A percentile compares a stretch with the other conserved stretches of the same genome.
Evolutionary conservation across 2,797 vertebrate genomes (phyloP).

Genomic region (Pygocentrus nattereri): DNA sequence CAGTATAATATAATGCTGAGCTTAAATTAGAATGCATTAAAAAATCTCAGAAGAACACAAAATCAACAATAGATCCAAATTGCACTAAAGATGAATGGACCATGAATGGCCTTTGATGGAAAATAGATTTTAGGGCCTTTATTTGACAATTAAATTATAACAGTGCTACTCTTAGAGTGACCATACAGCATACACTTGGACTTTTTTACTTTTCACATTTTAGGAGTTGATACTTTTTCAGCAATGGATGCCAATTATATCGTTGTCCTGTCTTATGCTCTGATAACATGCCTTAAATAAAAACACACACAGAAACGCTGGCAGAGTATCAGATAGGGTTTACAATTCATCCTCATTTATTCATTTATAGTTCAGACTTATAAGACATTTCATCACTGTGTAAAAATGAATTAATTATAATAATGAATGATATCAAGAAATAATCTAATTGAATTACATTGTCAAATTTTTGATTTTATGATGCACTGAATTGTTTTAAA

Average conservation of each 20-base stretch:
- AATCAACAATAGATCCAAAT: too few species aligned
- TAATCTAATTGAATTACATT: too few species aligned
- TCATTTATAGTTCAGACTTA: too few species aligned
- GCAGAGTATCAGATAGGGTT: background rate
- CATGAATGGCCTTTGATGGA: background rate
- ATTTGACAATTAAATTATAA: background rate
- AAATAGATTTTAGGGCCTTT: background rate
- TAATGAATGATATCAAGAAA: too few species aligned
- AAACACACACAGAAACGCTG: background rate
- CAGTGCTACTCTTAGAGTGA: background rate
- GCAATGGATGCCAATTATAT: background rate
- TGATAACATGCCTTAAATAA: background rate
- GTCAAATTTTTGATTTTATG: too few species aligned
- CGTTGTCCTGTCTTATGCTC: background rate
- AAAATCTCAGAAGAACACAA: background rate
- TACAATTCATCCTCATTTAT: background rate
- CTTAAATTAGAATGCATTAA: background rate
- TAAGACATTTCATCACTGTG: too few species aligned
- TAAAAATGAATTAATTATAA: too few species aligned
- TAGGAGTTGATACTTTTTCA: background rate
- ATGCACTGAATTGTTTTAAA: too few species aligned
- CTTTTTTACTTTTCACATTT: background rate
- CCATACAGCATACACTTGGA: background rate
- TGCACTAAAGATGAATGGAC: background rate
- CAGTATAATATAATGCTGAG: background rate